phyloP scores from a whole-genome alignment of 1,140 invertebrate species.

The Zaprionus lachaisei region DNA sequence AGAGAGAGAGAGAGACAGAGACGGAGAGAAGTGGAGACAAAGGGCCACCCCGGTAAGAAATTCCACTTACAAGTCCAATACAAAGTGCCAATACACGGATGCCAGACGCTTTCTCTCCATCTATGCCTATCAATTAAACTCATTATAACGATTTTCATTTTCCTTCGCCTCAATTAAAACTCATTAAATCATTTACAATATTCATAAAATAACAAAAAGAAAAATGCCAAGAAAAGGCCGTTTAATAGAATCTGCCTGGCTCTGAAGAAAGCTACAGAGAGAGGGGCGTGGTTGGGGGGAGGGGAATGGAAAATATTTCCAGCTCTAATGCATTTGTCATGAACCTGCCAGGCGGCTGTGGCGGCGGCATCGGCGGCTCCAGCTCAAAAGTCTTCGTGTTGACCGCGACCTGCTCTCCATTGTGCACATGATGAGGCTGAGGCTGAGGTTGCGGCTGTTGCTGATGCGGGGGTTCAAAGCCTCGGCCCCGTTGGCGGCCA shows the following conservation, averaged over 20 bases:
- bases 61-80: conserved; percentile 33
- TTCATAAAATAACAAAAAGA: conserved; percentile 80
- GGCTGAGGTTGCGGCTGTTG: conserved; percentile 31
- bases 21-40: background rate
- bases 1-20: no score
- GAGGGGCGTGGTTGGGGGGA: background rate
- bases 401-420: conserved; percentile 78
- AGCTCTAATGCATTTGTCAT: conserved; percentile 79
- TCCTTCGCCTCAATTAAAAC: conserved; percentile 67
- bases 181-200: conserved; percentile 82
- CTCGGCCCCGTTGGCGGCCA: conserved; percentile 76
- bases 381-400: conserved; percentile 49
- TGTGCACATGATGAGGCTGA: conserved; percentile 73
- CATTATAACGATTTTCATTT: conserved; percentile 54
- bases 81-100: conserved; percentile 19
- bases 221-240: conserved; percentile 46
- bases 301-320: conserved; percentile 23
- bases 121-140: conserved; percentile 78
- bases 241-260: conserved; percentile 31
- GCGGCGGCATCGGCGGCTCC: conserved; percentile 34
- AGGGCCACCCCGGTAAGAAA: conserved; percentile 7
- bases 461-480: conserved; percentile 55
- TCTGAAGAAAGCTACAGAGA: background rate
- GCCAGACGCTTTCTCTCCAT: conserved; percentile 59
- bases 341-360: conserved; percentile 60